Conservation (phyloP, 2,888 invertebrate genomes). For the Tenodera sinensis region DNA sequence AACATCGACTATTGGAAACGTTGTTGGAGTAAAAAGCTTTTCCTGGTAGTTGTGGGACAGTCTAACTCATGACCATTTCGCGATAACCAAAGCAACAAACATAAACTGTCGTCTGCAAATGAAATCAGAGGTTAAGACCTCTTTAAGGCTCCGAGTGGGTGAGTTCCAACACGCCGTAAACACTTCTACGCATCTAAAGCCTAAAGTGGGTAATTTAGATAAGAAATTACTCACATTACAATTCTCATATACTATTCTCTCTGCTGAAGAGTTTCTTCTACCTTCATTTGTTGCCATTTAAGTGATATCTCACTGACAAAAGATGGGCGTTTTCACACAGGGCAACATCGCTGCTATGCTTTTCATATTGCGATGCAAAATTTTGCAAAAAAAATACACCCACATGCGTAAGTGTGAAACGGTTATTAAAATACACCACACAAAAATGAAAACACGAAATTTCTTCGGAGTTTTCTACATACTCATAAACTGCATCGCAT, state of each 20-base stretch:
- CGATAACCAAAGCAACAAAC: background rate
- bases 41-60: background rate
- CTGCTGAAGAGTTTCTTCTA: too few relatives aligned
- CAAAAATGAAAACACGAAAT: too few relatives aligned
- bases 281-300: too few relatives aligned
- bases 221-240: background rate
- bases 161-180: background rate
- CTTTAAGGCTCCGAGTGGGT: background rate
- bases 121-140: background rate
- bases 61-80: background rate
- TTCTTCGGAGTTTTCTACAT: too few relatives aligned
- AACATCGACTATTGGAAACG: background rate
- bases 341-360: too few relatives aligned
- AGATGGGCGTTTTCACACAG: too few relatives aligned
- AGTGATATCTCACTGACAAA: too few relatives aligned
- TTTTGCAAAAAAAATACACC: too few relatives aligned
- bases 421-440: too few relatives aligned
- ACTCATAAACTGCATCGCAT: too few relatives aligned
- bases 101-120: slow-evolving; percentile 8
- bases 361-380: too few relatives aligned
- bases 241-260: background rate
- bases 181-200: background rate
- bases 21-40: slow-evolving; percentile 16
- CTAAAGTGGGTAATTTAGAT: background rate
- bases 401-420: too few relatives aligned